phyloP scores from a whole-genome alignment of 2,113 vertebrate genomes.

The Xiphophorus hellerii region DNA sequence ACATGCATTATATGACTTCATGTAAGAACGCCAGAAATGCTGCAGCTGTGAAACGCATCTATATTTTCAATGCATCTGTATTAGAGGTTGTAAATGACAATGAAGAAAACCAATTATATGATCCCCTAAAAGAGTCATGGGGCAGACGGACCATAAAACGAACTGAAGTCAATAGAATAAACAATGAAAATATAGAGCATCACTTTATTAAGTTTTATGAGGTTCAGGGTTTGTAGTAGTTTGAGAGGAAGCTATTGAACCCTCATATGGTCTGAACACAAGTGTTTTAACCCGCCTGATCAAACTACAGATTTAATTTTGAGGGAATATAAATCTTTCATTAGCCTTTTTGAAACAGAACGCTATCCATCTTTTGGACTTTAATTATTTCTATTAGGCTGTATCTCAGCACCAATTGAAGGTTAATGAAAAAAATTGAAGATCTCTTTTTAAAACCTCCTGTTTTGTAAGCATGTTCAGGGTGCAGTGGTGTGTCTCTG shows the following conservation, averaged over 20 bases:
- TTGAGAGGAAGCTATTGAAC: slow-evolving; percentile 58
- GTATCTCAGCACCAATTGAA: slow-evolving; percentile 53
- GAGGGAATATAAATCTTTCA: slow-evolving; percentile 70
- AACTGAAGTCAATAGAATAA: slow-evolving; percentile 1
- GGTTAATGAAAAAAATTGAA: slow-evolving; percentile 64
- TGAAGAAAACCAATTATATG: not conserved
- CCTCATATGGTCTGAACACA: slow-evolving; percentile 54
- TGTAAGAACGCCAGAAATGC: not conserved
- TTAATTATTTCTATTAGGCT: slow-evolving; percentile 65
- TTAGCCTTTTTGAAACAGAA: slow-evolving; percentile 53
- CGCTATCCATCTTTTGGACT: slow-evolving; percentile 43
- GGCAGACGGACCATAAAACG: not conserved
- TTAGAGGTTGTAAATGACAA: not conserved
- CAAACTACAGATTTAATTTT: slow-evolving; percentile 62
- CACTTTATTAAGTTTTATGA: slow-evolving; percentile 6
- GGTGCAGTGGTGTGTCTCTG: slow-evolving; percentile 23
- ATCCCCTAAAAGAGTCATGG: not conserved
- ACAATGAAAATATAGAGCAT: not conserved
- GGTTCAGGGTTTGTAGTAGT: slow-evolving; percentile 23
- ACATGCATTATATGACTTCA: not conserved
- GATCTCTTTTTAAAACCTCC: slow-evolving; percentile 30
- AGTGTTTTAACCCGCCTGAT: slow-evolving; percentile 46
- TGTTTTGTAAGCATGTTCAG: slow-evolving; percentile 34
- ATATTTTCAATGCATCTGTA: slow-evolving; percentile 1
- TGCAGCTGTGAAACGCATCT: not conserved